A percentile compares a stretch with the other conserved stretches of the same genome.
phyloP scores from a whole-genome alignment of 2,888 invertebrate species.

The Alsophila aescularia region DNA sequence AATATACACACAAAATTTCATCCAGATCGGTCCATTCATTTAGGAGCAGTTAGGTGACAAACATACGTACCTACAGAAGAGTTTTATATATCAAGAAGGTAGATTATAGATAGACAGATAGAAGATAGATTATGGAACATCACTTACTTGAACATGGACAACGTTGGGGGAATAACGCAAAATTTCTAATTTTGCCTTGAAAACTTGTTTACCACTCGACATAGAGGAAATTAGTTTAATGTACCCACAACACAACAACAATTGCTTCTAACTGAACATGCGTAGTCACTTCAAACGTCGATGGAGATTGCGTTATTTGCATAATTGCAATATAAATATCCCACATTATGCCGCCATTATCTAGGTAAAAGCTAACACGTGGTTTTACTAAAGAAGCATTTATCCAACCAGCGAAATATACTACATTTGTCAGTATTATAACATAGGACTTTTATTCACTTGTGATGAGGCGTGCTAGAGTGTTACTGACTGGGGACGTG shows the following conservation, averaged over 20 bases:
- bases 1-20: too few species aligned
- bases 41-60: too few species aligned
- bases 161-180: too few species aligned
- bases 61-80: too few species aligned
- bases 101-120: too few species aligned
- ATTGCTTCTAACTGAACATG: conserved; percentile 5
- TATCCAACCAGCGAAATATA: conserved; percentile 10
- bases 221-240: neutral
- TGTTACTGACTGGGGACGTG: too few species aligned
- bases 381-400: conserved; percentile 27
- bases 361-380: conserved; percentile 34
- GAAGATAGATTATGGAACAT: too few species aligned
- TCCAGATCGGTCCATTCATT: too few species aligned
- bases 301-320: conserved; percentile 26
- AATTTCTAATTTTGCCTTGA: too few species aligned
- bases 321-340: conserved; percentile 32
- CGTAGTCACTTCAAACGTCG: conserved; percentile 5
- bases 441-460: neutral
- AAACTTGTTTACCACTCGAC: too few species aligned
- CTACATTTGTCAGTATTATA: neutral
- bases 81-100: too few species aligned
- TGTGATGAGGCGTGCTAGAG: neutral
- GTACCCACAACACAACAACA: neutral
- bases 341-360: conserved; percentile 30
- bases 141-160: too few species aligned